phyloP scores from a whole-genome alignment of 2,113 vertebrate genomes.

The Sphaerodactylus townsendi region DNA sequence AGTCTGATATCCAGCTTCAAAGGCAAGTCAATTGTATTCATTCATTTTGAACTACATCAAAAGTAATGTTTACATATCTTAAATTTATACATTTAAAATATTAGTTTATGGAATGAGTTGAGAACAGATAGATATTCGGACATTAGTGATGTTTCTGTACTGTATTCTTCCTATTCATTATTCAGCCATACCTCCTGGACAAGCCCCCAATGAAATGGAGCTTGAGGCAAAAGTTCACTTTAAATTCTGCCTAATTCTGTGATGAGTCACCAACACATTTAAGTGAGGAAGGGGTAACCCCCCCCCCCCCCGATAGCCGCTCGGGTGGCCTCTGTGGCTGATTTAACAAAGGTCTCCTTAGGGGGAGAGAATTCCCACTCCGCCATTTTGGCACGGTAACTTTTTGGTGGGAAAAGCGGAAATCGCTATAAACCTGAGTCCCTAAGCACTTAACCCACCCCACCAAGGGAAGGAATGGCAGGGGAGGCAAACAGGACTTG shows the following conservation, averaged over 20 bases:
- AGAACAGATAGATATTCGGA: constrained; percentile 3
- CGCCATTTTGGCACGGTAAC: no score
- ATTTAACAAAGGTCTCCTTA: no score
- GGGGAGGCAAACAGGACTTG: no score
- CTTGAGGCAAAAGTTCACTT: neutral
- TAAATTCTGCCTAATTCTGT: neutral
- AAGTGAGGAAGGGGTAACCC: no score
- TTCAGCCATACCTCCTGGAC: neutral
- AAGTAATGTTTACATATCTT: neutral
- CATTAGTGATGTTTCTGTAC: neutral
- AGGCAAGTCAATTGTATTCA: neutral
- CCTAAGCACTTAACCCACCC: no score
- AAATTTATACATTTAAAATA: neutral
- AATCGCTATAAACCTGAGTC: no score
- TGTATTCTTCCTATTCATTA: neutral
- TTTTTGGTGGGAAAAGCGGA: no score
- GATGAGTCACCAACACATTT: neutral
- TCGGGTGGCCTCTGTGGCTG: no score
- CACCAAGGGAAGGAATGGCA: no score
- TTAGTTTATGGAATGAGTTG: neutral
- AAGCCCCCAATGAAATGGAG: neutral
- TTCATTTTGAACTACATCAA: neutral
- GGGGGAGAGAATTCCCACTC: no score
- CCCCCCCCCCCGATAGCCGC: no score
- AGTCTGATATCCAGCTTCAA: neutral